phyloP scores from a whole-genome alignment of 2,888 invertebrate genomes.

The Congeria kusceri region DNA sequence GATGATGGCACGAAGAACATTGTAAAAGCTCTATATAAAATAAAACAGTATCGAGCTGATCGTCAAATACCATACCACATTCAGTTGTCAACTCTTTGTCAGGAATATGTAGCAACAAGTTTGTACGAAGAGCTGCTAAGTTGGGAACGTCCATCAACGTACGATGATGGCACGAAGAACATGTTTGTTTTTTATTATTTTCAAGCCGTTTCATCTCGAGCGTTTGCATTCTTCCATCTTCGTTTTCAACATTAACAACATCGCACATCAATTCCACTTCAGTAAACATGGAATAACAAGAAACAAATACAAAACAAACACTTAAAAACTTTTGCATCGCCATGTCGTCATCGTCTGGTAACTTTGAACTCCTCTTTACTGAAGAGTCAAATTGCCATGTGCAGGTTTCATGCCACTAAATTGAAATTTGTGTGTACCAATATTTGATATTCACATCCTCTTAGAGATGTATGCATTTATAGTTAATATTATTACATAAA shows the following conservation, averaged over 20 bases:
- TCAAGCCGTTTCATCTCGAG: conserved; percentile 78
- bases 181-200: conserved; percentile 69
- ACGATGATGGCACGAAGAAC: conserved; percentile 67
- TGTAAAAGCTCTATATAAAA: too few relatives aligned
- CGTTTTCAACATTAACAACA: conserved; percentile 76
- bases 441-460: too few relatives aligned
- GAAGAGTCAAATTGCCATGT: conserved; percentile 36
- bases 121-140: conserved; percentile 68
- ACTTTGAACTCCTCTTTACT: conserved; percentile 36
- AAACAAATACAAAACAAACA: conserved; percentile 3
- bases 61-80: conserved; percentile 75
- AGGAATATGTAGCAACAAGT: conserved; percentile 71
- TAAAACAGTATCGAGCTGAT: too few relatives aligned
- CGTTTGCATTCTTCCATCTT: conserved; percentile 77
- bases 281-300: too few relatives aligned
- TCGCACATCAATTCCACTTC: conserved; percentile 60
- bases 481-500: too few relatives aligned
- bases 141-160: conserved; percentile 67
- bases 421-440: too few relatives aligned
- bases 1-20: too few relatives aligned
- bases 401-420: too few relatives aligned
- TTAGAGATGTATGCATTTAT: too few relatives aligned
- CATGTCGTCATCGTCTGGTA: conserved; percentile 66
- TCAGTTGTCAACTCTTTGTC: conserved; percentile 71
- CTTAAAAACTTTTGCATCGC: conserved; percentile 44